These are phyloP conservation scores for Lateolabrax maculatus DNA, from an alignment of 2,797 vertebrate species.

Conservation along the genomic window DNA sequence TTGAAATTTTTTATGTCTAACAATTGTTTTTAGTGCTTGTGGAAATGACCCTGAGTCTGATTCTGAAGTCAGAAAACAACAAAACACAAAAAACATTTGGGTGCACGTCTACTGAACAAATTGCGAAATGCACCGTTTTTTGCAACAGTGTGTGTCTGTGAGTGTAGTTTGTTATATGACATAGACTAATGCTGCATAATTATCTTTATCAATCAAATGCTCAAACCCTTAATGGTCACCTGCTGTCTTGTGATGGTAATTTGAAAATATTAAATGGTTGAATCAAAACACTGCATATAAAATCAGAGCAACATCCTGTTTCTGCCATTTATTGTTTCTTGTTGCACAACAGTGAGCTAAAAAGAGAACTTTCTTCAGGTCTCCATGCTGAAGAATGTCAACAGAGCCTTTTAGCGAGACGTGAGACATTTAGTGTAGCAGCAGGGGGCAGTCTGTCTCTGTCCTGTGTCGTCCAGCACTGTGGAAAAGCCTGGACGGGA, in stretches of 20 bases:
- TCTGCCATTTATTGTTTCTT: no score
- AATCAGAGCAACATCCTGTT: no score
- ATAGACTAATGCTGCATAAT: not conserved
- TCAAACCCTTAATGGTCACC: not conserved
- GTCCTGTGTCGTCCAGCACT: slow-evolving; percentile 78
- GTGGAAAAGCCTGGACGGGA: slow-evolving; percentile 67
- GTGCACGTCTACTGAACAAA: not conserved
- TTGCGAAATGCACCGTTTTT: not conserved
- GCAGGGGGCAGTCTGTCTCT: slow-evolving; percentile 63
- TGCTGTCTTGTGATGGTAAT: no score
- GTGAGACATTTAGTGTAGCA: slow-evolving; percentile 9
- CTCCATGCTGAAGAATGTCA: slow-evolving; percentile 51
- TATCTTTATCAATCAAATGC: not conserved
- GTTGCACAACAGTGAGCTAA: not conserved
- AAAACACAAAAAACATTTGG: not conserved
- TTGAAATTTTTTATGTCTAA: not conserved
- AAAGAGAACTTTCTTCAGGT: slow-evolving; percentile 52
- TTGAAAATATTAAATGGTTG: not conserved
- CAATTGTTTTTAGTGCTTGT: not conserved
- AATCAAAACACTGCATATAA: not conserved
- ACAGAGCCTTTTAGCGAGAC: slow-evolving; percentile 43
- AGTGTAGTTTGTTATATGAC: not conserved
- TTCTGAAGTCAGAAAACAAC: not conserved
- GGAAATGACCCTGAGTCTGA: not conserved
- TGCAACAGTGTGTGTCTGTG: not conserved